Evolutionary conservation across 2,113 vertebrate species (phyloP).

Genomic region (Microcebus ravelobensis): DNA sequence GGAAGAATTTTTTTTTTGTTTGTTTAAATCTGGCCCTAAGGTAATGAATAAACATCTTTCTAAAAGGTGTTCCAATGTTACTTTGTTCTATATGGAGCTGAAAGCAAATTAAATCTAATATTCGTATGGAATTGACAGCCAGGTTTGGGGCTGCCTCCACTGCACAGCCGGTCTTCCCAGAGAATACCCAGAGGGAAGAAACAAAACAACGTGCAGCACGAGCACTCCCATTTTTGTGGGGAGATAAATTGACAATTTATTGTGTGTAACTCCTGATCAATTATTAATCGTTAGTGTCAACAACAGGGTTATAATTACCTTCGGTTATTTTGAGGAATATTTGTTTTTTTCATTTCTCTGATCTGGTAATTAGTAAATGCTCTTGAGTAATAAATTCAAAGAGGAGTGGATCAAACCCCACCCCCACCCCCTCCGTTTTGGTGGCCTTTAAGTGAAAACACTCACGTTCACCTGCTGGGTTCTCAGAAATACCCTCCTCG

Average conservation of each 20-base stretch:
- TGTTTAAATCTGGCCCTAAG: not conserved
- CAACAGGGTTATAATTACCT: conserved; percentile 88
- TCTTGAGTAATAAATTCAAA: conserved; percentile 81
- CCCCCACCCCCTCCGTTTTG: conserved; percentile 44
- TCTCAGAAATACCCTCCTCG: not conserved
- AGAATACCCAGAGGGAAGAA: not conserved
- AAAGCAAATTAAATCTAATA: not conserved
- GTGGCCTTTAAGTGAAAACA: not conserved
- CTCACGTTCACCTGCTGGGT: not conserved
- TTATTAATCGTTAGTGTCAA: conserved; percentile 90
- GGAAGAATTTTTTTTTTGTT: not conserved
- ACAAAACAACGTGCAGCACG: fast-evolving
- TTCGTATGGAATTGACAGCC: not conserved
- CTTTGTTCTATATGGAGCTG: not conserved
- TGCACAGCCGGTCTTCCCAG: fast-evolving
- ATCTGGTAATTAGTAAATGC: conserved; percentile 85
- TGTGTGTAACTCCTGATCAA: conserved; percentile 87
- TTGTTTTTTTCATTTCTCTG: conserved; percentile 85
- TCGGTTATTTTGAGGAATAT: conserved; percentile 86
- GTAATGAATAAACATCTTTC: not conserved
- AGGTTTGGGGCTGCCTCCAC: not conserved
- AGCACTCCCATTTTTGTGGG: conserved; percentile 67
- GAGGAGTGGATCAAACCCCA: conserved; percentile 74
- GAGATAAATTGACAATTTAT: conserved; percentile 87
- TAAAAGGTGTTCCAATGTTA: not conserved